A percentile compares a stretch with the other conserved stretches of the same genome.
phyloP scores from a whole-genome alignment of 2,113 vertebrate genomes.

The Naja naja region DNA sequence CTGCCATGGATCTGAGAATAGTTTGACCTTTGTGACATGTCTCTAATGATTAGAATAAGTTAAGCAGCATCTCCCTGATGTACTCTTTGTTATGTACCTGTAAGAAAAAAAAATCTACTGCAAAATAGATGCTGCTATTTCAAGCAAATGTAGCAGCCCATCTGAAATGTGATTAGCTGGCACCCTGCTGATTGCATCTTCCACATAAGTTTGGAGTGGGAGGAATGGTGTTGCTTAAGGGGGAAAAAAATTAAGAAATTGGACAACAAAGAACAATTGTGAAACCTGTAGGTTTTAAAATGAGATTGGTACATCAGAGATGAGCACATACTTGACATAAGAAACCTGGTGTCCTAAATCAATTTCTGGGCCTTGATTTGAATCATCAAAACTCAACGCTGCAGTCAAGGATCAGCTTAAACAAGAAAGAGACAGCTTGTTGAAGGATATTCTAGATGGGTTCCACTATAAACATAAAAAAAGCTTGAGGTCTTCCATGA shows the following conservation, averaged over 20 bases:
- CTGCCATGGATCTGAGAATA: neutral
- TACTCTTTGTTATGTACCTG: constrained; percentile 30
- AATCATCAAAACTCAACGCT: neutral
- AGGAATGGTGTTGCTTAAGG: neutral
- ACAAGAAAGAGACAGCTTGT: neutral
- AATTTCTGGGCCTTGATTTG: neutral
- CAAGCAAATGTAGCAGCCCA: constrained; percentile 9
- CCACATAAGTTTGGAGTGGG: neutral
- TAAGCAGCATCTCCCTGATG: constrained; percentile 22
- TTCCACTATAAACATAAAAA: neutral
- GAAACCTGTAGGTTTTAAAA: neutral
- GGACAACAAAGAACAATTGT: neutral
- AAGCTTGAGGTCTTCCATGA: neutral
- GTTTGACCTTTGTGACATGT: neutral
- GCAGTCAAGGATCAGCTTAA: neutral
- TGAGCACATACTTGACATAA: neutral
- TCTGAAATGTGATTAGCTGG: constrained; percentile 25
- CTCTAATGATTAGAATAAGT: constrained; percentile 10
- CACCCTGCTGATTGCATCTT: constrained; percentile 10
- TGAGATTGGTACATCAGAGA: too few relatives aligned
- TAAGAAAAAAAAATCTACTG: neutral
- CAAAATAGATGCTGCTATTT: constrained; percentile 28
- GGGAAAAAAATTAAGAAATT: neutral
- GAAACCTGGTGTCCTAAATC: neutral
- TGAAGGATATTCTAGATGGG: neutral